A percentile compares a stretch with the other conserved stretches of the same genome.
Evolutionary conservation across 1,140 invertebrate species (phyloP).

Genomic region (Delia radicum): DNA sequence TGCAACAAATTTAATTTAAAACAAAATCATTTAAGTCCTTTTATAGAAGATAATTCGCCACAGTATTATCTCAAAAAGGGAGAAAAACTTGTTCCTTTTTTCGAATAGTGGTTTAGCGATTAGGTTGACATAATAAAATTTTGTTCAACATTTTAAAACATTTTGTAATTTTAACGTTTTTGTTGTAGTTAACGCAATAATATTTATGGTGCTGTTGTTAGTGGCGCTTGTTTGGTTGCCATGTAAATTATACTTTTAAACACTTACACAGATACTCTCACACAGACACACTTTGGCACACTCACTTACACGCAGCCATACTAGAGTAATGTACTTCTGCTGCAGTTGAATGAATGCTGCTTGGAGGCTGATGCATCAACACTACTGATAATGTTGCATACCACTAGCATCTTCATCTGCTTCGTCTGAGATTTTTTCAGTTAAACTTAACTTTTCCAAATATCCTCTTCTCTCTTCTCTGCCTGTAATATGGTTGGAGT

Average conservation of each 20-base stretch:
- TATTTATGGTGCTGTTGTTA: conserved; percentile 30
- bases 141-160: conserved; percentile 22
- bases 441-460: neutral
- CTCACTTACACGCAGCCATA: neutral
- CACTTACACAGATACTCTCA: neutral
- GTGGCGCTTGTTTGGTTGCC: conserved; percentile 48
- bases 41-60: neutral
- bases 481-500: conserved; percentile 13
- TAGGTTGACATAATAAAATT: conserved; percentile 20
- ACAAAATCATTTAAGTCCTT: neutral
- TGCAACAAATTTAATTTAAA: too few relatives aligned
- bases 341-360: conserved; percentile 18
- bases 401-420: conserved; percentile 13
- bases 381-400: conserved; percentile 13
- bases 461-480: neutral
- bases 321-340: neutral
- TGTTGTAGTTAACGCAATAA: neutral
- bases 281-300: neutral
- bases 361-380: conserved; percentile 23
- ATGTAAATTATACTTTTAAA: conserved; percentile 52
- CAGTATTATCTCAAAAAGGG: neutral
- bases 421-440: neutral
- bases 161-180: conserved; percentile 2
- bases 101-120: neutral
- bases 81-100: neutral